Evolutionary conservation across 2,113 vertebrate genomes (phyloP).

Genomic region (Circaetus cinerascens): DNA sequence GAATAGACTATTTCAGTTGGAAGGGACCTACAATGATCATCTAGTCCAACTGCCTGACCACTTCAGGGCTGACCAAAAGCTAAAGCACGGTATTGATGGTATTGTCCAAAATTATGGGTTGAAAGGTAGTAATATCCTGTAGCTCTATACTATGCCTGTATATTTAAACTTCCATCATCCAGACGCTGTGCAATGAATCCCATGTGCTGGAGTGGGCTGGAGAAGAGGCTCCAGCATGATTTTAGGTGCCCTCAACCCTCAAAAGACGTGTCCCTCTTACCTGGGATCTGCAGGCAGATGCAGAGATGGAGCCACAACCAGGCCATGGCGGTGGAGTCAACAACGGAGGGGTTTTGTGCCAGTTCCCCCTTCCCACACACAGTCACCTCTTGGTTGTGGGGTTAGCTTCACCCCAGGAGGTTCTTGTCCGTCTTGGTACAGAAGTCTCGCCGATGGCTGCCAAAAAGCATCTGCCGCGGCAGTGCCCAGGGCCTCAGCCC

Average conservation of each 20-base stretch:
- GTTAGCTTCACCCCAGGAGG: neutral
- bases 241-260: neutral
- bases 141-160: neutral
- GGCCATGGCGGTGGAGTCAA: neutral
- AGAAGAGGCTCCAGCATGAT: neutral
- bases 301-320: neutral
- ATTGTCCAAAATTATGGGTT: fast-evolving
- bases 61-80: neutral
- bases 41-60: neutral
- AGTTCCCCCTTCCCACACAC: neutral
- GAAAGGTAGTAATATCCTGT: neutral
- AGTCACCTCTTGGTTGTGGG: neutral
- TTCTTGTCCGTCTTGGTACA: neutral
- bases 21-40: neutral
- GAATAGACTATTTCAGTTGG: neutral
- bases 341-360: neutral
- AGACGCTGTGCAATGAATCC: fast-evolving
- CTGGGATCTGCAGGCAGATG: constrained; percentile 44
- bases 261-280: neutral
- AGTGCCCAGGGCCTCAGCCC: neutral
- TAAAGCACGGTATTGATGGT: fast-evolving
- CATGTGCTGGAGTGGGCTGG: fast-evolving
- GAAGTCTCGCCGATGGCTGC: neutral
- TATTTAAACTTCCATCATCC: neutral
- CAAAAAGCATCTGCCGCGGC: neutral